phyloP scores from a whole-genome alignment of 2,888 invertebrate species.

The Bombylius discolor region DNA sequence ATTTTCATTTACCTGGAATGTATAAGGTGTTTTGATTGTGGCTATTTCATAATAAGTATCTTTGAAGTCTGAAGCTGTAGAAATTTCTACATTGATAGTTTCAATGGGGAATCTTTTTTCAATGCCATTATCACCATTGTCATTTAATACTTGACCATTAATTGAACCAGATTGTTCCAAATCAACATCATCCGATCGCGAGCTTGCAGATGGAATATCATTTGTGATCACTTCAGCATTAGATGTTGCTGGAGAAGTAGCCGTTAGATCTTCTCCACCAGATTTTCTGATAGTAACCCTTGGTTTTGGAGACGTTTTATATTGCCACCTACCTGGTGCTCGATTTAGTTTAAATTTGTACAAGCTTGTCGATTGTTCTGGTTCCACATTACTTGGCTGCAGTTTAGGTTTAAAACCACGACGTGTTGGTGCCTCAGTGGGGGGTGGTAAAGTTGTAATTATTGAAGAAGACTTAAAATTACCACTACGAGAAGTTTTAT shows the following conservation, averaged over 20 bases:
- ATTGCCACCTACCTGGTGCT: slow-evolving; percentile 78
- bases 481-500: slow-evolving; percentile 32
- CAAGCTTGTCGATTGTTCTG: slow-evolving; percentile 45
- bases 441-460: slow-evolving; percentile 19
- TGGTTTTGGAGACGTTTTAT: slow-evolving; percentile 79
- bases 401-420: slow-evolving; percentile 58
- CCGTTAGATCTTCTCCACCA: slow-evolving; percentile 33
- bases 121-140: slow-evolving; percentile 47
- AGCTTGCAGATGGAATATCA: slow-evolving; percentile 39
- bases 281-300: slow-evolving; percentile 66
- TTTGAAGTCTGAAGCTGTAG: slow-evolving; percentile 72
- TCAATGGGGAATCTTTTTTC: slow-evolving; percentile 51
- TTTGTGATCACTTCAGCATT: slow-evolving; percentile 13
- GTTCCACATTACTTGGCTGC: slow-evolving; percentile 43
- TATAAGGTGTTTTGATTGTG: slow-evolving; percentile 78
- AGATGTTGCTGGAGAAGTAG: slow-evolving; percentile 20
- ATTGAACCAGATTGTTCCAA: slow-evolving; percentile 62
- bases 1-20: slow-evolving; percentile 62
- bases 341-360: slow-evolving; percentile 74
- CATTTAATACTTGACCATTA: slow-evolving; percentile 46
- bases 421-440: slow-evolving; percentile 33
- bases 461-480: slow-evolving; percentile 21
- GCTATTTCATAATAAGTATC: slow-evolving; percentile 82
- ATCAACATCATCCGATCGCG: slow-evolving; percentile 48
- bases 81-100: slow-evolving; percentile 77